Conservation (phyloP, 2,888 invertebrate species). For the Herminia tarsipennalis region DNA sequence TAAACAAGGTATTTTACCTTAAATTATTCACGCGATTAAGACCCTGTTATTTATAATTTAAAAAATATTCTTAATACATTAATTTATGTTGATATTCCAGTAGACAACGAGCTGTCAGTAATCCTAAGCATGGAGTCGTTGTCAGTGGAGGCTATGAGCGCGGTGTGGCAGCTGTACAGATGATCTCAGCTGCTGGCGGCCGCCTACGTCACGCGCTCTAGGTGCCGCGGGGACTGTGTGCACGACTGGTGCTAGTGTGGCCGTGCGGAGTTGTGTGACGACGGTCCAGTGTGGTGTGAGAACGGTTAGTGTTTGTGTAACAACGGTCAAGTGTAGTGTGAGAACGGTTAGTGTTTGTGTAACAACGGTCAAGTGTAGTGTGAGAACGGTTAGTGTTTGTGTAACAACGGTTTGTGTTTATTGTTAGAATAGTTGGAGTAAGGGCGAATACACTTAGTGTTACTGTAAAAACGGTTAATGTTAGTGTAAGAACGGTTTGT, state of each 20-base stretch:
- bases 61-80: background rate
- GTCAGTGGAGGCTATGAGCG: slow-evolving; percentile 53
- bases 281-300: background rate
- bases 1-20: too few relatives aligned
- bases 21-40: too few relatives aligned
- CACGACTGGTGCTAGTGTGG: slow-evolving; percentile 44
- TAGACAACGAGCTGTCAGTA: slow-evolving; percentile 55
- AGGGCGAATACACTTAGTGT: background rate
- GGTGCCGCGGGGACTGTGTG: slow-evolving; percentile 53
- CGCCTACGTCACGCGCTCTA: slow-evolving; percentile 59
- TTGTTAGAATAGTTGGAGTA: background rate
- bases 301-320: background rate
- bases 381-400: background rate
- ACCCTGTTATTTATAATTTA: too few relatives aligned
- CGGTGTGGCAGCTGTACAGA: slow-evolving; percentile 54
- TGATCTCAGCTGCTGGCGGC: slow-evolving; percentile 57
- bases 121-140: slow-evolving; percentile 43
- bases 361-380: too few relatives aligned
- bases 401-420: background rate
- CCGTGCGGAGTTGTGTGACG: background rate
- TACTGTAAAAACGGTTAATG: background rate
- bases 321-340: background rate
- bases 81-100: slow-evolving; percentile 7
- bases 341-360: background rate
- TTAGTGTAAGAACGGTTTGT: background rate